Conservation (phyloP, 2,113 vertebrate species). For the Pontoporia blainvillei region DNA sequence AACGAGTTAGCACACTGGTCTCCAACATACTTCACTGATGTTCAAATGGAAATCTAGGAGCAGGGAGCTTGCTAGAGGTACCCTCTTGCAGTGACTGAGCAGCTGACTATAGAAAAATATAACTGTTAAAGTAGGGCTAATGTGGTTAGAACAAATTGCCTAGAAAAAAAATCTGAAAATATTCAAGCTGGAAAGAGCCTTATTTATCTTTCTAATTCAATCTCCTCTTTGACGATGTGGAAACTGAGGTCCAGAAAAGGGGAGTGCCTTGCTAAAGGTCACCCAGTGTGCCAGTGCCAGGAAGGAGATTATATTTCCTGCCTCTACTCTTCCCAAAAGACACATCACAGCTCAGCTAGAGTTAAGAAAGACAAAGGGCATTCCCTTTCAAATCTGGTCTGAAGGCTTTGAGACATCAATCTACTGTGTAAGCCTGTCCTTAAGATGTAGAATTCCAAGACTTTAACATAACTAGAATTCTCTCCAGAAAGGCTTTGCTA, state of each 20-base stretch:
- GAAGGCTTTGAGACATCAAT: not conserved
- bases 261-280: not conserved
- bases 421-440: not conserved
- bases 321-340: not conserved
- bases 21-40: not conserved
- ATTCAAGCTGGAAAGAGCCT: not conserved
- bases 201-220: not conserved
- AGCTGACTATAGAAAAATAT: not conserved
- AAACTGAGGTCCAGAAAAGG: not conserved
- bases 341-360: not conserved
- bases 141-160: not conserved
- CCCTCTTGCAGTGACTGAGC: not conserved
- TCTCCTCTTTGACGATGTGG: not conserved
- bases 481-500: slow-evolving; percentile 14
- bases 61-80: not conserved
- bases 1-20: not conserved
- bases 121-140: not conserved
- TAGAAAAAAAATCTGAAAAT: not conserved
- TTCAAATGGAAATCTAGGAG: not conserved
- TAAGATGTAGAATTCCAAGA: not conserved
- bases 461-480: not conserved
- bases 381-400: not conserved
- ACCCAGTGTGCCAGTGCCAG: not conserved
- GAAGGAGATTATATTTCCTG: not conserved
- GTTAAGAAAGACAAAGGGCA: not conserved